Conservation (phyloP, 2,888 invertebrate genomes). For the Sipunculus nudus region DNA sequence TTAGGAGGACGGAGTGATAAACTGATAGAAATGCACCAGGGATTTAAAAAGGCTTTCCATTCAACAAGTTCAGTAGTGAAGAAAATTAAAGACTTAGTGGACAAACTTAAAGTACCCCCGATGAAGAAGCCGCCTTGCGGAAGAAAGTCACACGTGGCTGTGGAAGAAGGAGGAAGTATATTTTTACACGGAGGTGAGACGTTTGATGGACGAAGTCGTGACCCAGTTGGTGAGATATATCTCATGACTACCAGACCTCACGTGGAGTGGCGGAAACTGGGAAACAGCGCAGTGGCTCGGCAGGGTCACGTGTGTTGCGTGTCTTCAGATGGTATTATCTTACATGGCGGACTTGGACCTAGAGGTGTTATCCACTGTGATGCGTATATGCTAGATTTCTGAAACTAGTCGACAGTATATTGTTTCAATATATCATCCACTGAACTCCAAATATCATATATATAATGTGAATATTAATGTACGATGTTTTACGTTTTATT, state of each 20-base stretch:
- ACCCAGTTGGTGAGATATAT: slow-evolving; percentile 62
- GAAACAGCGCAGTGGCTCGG: slow-evolving; percentile 45
- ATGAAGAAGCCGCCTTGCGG: slow-evolving; percentile 56
- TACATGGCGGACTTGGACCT: slow-evolving; percentile 65
- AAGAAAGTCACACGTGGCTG: slow-evolving; percentile 57
- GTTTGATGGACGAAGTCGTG: slow-evolving; percentile 59
- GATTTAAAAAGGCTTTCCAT: slow-evolving; percentile 19
- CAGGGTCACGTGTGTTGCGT: slow-evolving; percentile 57
- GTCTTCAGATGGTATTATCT: slow-evolving; percentile 45
- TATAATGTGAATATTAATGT: too few relatives aligned
- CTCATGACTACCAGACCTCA: slow-evolving; percentile 45
- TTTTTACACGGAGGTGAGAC: slow-evolving; percentile 65
- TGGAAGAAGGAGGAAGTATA: slow-evolving; percentile 48
- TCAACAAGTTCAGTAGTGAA: not conserved
- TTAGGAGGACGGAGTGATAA: slow-evolving; percentile 61
- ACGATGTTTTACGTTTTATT: too few relatives aligned
- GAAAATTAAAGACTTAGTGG: not conserved
- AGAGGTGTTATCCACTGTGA: too few relatives aligned
- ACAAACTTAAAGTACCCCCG: slow-evolving; percentile 36
- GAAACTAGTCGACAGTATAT: too few relatives aligned
- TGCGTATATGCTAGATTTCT: too few relatives aligned
- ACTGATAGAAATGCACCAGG: slow-evolving; percentile 49
- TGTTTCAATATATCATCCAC: too few relatives aligned
- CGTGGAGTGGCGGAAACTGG: slow-evolving; percentile 48
- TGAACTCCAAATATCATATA: too few relatives aligned